Conservation (phyloP, 2,113 vertebrate species). For the Laticauda laticaudata region DNA sequence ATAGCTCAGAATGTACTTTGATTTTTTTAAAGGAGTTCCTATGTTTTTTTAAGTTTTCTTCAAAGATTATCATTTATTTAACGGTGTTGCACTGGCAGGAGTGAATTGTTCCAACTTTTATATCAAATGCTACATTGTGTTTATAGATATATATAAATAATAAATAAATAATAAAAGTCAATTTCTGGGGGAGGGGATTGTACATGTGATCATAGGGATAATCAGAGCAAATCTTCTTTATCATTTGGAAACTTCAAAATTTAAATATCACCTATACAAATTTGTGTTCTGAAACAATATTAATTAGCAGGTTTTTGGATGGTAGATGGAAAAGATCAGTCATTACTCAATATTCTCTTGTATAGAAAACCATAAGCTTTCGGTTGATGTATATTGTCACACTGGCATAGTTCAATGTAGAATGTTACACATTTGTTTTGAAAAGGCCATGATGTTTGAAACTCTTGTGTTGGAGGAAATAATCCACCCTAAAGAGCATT, state of each 20-base stretch:
- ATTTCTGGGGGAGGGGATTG: neutral
- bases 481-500: slow-evolving; percentile 15
- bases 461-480: neutral
- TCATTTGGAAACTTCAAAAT: neutral
- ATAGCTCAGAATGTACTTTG: slow-evolving; percentile 30
- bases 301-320: slow-evolving; percentile 1
- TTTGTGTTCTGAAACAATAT: neutral
- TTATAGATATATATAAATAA: neutral
- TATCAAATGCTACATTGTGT: neutral
- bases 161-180: neutral
- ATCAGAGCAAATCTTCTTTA: neutral
- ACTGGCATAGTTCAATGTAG: neutral
- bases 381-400: neutral
- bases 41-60: neutral
- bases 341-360: neutral
- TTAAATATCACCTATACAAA: slow-evolving; percentile 33
- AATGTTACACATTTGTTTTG: neutral
- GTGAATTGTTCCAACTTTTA: slow-evolving; percentile 30
- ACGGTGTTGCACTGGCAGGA: slow-evolving; percentile 28
- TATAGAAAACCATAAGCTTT: neutral
- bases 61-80: slow-evolving; percentile 7
- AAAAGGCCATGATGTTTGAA: slow-evolving; percentile 6
- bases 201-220: neutral
- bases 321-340: neutral
- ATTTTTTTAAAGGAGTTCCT: neutral